phyloP scores from a whole-genome alignment of 2,797 vertebrate genomes.

The Thalassophryne amazonica region DNA sequence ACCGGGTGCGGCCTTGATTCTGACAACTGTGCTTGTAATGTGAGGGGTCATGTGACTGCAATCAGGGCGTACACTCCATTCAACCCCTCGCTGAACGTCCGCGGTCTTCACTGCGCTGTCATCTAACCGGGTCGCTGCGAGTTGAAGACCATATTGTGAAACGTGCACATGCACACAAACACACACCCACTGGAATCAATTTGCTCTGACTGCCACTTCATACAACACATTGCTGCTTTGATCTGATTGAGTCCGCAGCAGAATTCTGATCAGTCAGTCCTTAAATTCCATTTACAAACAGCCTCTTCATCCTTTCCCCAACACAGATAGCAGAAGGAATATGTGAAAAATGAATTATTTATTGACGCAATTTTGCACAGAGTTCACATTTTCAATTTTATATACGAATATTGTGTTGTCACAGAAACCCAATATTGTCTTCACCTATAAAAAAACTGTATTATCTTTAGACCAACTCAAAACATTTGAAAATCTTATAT shows the following conservation, averaged over 20 bases:
- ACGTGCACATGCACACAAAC: not conserved
- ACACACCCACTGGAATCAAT: conserved; percentile 26
- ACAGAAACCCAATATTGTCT: conserved; percentile 30
- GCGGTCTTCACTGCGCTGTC: conserved; percentile 10
- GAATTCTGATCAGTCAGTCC: conserved; percentile 37
- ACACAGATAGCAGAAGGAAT: conserved; percentile 26
- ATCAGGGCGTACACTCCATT: conserved; percentile 9
- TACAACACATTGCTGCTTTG: conserved; percentile 35
- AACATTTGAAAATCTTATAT: not conserved
- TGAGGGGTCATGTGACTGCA: conserved; percentile 1
- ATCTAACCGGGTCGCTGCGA: conserved; percentile 22
- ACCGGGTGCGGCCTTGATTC: not conserved
- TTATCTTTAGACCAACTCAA: not conserved
- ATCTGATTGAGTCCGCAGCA: conserved; percentile 51
- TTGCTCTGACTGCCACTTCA: conserved; percentile 41
- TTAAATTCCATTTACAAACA: conserved; percentile 42
- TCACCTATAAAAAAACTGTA: conserved; percentile 11
- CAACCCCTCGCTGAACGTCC: not conserved
- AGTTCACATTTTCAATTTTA: conserved; percentile 50
- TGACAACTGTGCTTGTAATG: not conserved
- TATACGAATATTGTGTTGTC: conserved; percentile 34
- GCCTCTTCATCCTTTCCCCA: conserved; percentile 14
- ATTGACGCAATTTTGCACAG: conserved; percentile 29
- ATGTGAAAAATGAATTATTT: conserved; percentile 37
- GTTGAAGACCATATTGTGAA: conserved; percentile 19